These are phyloP conservation scores for Nixonia krombeini DNA, from an alignment of 1,140 invertebrate species.

Conservation along the genomic window DNA sequence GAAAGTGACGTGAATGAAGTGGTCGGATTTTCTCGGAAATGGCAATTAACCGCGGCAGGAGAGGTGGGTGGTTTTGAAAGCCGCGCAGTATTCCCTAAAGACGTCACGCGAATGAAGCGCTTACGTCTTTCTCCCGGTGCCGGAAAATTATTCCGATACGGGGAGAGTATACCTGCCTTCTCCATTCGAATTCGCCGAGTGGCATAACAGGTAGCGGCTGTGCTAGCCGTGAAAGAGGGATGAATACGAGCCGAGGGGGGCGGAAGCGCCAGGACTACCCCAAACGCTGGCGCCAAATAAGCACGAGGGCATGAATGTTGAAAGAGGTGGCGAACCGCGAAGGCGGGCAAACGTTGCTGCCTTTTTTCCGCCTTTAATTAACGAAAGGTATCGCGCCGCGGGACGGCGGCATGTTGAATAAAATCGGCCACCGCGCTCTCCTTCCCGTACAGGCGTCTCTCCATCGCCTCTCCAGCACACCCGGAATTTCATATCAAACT, in stretches of 20 bases:
- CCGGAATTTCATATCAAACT: no score
- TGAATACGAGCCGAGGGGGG: not conserved
- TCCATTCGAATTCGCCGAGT: no score
- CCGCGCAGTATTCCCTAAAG: not conserved
- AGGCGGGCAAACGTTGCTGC: not conserved
- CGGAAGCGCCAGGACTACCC: no score
- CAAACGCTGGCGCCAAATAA: not conserved
- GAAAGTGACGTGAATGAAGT: no score
- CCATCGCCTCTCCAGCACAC: no score
- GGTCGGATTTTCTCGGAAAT: no score
- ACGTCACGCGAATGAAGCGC: not conserved
- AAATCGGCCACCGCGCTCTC: constrained; percentile 20
- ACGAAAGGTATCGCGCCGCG: constrained; percentile 35
- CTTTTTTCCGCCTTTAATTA: constrained; percentile 33
- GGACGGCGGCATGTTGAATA: constrained; percentile 20
- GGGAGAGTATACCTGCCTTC: no score
- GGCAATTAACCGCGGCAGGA: no score
- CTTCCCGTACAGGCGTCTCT: no score
- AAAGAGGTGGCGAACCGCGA: not conserved
- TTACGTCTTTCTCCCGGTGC: not conserved
- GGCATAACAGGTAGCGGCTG: no score
- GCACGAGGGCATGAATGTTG: not conserved
- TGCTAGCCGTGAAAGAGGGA: not conserved
- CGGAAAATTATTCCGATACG: not conserved
- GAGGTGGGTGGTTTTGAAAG: not conserved